Conservation (phyloP, 2,888 invertebrate genomes). For the Latrodectus elegans region DNA sequence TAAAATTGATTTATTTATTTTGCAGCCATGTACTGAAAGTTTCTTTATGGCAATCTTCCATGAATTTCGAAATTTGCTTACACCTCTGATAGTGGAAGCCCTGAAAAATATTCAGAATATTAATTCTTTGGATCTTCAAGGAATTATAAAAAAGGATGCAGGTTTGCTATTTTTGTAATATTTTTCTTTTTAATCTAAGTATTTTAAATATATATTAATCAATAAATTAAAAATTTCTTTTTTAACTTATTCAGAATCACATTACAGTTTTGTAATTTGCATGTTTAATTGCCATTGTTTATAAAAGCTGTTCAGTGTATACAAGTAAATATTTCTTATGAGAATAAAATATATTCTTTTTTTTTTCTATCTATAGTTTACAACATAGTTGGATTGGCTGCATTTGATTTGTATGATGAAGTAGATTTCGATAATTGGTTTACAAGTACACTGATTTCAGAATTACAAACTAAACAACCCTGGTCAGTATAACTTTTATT, state of each 20-base stretch:
- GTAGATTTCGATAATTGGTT: slow-evolving; percentile 97
- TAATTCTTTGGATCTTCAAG: slow-evolving; percentile 84
- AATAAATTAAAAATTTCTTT: not conserved
- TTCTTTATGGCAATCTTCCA: slow-evolving; percentile 89
- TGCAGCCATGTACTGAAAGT: slow-evolving; percentile 89
- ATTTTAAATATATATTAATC: not conserved
- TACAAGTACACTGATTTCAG: slow-evolving; percentile 85
- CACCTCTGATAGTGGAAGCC: slow-evolving; percentile 84
- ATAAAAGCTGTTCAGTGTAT: no score
- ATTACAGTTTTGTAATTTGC: not conserved
- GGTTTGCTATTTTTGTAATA: slow-evolving; percentile 71
- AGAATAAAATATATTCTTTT: not conserved
- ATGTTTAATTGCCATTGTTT: not conserved
- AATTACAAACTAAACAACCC: slow-evolving; percentile 86
- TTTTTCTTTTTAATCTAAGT: not conserved
- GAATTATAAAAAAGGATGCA: slow-evolving; percentile 91
- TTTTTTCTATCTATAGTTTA: slow-evolving; percentile 79
- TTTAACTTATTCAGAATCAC: not conserved
- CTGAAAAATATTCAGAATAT: slow-evolving; percentile 82
- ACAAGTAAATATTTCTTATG: not conserved
- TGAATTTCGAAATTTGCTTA: slow-evolving; percentile 83
- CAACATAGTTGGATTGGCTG: slow-evolving; percentile 90
- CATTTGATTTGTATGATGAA: slow-evolving; percentile 93
- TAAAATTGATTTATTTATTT: slow-evolving; percentile 1
- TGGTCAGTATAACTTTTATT: slow-evolving; percentile 74